Conservation (phyloP, 2,113 vertebrate species). For the Phrynocephalus versicolor region DNA sequence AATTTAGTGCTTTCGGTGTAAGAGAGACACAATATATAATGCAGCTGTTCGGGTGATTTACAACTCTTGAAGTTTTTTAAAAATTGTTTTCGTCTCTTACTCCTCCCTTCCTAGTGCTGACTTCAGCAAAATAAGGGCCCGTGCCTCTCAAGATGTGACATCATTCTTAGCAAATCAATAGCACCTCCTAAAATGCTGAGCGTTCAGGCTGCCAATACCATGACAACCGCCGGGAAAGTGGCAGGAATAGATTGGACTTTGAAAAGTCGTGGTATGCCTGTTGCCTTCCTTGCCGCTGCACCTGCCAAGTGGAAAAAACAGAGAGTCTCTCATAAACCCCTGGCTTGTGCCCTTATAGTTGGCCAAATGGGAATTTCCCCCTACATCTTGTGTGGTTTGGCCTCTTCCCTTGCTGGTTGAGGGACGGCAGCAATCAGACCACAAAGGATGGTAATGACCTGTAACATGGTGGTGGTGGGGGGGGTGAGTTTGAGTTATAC, state of each 20-base stretch:
- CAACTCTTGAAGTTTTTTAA: slow-evolving; percentile 63
- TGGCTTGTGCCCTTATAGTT: background rate
- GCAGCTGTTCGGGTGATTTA: slow-evolving; percentile 74
- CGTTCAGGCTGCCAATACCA: background rate
- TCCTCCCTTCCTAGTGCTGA: slow-evolving; percentile 67
- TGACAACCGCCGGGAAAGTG: slow-evolving; percentile 17
- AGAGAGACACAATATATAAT: slow-evolving; percentile 73
- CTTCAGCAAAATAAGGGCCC: slow-evolving; percentile 65
- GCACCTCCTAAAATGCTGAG: background rate
- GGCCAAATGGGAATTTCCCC: background rate
- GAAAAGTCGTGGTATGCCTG: background rate
- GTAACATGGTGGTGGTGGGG: background rate
- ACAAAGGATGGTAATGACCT: background rate
- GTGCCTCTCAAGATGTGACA: slow-evolving; percentile 33
- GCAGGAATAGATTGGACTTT: background rate
- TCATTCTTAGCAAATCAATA: slow-evolving; percentile 24
- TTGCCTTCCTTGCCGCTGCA: background rate
- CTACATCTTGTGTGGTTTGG: slow-evolving; percentile 30
- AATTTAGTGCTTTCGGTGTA: slow-evolving; percentile 72
- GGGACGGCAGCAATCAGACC: background rate
- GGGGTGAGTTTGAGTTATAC: background rate
- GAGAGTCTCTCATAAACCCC: slow-evolving; percentile 1
- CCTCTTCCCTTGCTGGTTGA: slow-evolving; percentile 18
- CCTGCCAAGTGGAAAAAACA: background rate
- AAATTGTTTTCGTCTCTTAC: slow-evolving; percentile 56